Percentiles rank a stretch among this genome's conserved stretches.
These are phyloP conservation scores for Microtus montanus DNA, from an alignment of 2,113 vertebrate genomes.

Conservation along the genomic window DNA sequence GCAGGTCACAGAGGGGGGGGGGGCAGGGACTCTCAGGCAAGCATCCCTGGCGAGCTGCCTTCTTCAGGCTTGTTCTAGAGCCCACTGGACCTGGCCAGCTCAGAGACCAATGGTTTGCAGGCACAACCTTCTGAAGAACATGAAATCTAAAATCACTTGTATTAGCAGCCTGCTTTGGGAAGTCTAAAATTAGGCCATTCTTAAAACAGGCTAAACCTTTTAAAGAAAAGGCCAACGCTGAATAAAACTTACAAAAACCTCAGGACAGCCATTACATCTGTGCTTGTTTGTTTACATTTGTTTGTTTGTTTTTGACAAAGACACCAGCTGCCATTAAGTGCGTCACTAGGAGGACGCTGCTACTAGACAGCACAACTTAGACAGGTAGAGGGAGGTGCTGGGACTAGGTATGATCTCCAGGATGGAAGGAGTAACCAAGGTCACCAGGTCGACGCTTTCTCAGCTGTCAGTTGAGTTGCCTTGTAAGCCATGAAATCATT, in stretches of 20 bases:
- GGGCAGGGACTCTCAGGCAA: too few relatives aligned
- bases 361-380: too few relatives aligned
- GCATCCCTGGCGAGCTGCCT: background rate
- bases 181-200: background rate
- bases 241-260: slow-evolving; percentile 5
- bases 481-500: background rate
- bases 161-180: background rate
- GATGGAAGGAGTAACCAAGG: background rate
- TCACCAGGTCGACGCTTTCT: background rate
- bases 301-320: background rate
- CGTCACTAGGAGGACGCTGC: background rate
- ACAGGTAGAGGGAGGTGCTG: too few relatives aligned
- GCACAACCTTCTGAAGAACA: background rate
- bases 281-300: background rate
- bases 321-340: background rate
- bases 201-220: background rate
- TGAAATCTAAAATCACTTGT: background rate
- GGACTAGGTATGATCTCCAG: background rate
- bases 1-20: background rate
- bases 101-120: background rate
- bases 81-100: rapidly evolving
- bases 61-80: background rate
- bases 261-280: background rate
- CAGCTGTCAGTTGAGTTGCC: background rate
- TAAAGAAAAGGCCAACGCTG: background rate